Evolutionary conservation across 2,797 vertebrate genomes (phyloP), one percentile per base, ranked within the genome.

Genomic region (Hippopotamyrus pictus): DNA sequence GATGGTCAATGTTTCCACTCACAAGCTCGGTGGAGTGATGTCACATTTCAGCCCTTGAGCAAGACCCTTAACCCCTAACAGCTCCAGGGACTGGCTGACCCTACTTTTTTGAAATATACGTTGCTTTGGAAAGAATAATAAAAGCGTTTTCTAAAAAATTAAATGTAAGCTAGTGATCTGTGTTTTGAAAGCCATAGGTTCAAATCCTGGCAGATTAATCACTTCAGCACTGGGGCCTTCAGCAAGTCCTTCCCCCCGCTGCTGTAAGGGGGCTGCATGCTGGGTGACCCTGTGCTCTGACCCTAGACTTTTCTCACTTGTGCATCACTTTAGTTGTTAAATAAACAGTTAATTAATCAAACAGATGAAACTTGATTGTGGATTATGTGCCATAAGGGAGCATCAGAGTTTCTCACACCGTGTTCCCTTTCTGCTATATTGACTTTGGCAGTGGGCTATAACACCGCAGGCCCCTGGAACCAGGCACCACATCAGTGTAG

Each of bases 361-460:
- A 73, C 6, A 73, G 65, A 33, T 73, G 65, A 73, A 73, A 73
- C 65, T 73, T 79, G 41, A 41, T 44, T 79, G 41, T 79, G 37
- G 73, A 79, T 17, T 44, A 79, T 79, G 37, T 44, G 17, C 73
- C 73, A 79, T 44, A 41, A n/a, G 73, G 33, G 37, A 79, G 73
- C 73, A 19, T 79, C 73, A 79, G 41, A 41, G 41, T 79, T 79
- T 7, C 17, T 44, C 73, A 44, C 41, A n/a, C 37, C 41, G 14
- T 79, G 73, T 79, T 79, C 41, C 19, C 17, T 41, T 44, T 79
- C 73, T 79, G 73, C 73, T 79, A 79, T 79, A 44, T 41, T 79
- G 73, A 79, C 73, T 79, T 79, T 79, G 73, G 73, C 73, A 79
- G 37, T 41, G 73, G 73, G 41, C 14, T 79, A 79, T 79, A 79